Percentiles rank a stretch among this genome's conserved stretches.
Evolutionary conservation across 2,888 invertebrate species (phyloP).

Genomic region (Trachelus tabidus): DNA sequence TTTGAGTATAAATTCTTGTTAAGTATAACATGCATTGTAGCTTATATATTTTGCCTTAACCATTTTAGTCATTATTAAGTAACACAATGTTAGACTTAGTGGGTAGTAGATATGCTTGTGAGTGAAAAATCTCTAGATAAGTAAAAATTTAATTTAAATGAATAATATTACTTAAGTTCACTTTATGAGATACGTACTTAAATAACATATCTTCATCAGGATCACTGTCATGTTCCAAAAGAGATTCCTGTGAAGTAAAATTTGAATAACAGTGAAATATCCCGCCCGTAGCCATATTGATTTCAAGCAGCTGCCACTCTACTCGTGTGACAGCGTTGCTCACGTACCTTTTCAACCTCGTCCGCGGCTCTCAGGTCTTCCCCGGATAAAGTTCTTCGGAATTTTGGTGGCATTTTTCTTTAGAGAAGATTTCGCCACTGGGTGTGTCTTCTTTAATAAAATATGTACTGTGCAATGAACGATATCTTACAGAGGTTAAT

Average conservation of each 20-base stretch:
- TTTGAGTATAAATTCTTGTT: background rate
- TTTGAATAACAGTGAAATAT: conserved; percentile 14
- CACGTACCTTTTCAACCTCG: conserved; percentile 52
- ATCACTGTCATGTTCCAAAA: conserved; percentile 61
- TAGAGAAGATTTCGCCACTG: background rate
- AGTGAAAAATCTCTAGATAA: background rate
- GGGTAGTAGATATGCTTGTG: background rate
- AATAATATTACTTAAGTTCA: background rate
- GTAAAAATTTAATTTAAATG: background rate
- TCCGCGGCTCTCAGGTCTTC: conserved; percentile 49
- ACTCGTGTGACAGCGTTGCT: background rate
- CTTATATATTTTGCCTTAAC: background rate
- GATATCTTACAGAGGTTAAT: background rate
- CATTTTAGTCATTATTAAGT: background rate
- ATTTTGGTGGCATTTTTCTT: conserved; percentile 42
- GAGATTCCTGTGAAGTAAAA: conserved; percentile 47
- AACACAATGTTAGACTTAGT: background rate
- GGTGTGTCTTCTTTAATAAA: background rate
- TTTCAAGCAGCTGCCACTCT: conserved; percentile 12
- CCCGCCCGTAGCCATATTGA: conserved; percentile 22
- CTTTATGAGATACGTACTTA: conserved; percentile 40
- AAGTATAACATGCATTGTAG: background rate
- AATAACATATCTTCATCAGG: conserved; percentile 58
- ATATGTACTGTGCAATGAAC: background rate
- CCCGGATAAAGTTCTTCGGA: conserved; percentile 45